A percentile compares a stretch with the other conserved stretches of the same genome.
phyloP scores from a whole-genome alignment of 2,113 vertebrate genomes.

The Mesitornis unicolor region DNA sequence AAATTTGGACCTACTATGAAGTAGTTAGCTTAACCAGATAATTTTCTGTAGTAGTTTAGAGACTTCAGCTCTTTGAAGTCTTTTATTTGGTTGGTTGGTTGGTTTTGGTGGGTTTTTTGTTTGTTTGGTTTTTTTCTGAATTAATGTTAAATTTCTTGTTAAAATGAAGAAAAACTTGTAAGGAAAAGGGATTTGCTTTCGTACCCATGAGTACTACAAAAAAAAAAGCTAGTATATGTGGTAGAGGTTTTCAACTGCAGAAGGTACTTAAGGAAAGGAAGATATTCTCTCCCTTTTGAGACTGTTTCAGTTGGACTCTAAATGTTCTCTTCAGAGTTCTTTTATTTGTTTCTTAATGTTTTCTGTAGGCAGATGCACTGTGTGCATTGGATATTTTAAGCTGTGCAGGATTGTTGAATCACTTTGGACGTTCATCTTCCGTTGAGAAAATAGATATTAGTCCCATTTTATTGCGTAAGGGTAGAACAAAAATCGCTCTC shows the following conservation, averaged over 20 bases:
- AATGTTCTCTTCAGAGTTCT: background rate
- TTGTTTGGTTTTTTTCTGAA: background rate
- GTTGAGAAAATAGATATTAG: conserved; percentile 94
- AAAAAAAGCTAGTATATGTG: background rate
- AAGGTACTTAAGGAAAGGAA: background rate
- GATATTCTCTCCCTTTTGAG: background rate
- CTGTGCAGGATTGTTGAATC: conserved; percentile 92
- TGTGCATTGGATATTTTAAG: conserved; percentile 93
- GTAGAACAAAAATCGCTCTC: conserved; percentile 87
- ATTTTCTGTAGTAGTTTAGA: background rate
- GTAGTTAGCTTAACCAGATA: background rate
- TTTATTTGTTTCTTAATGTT: background rate
- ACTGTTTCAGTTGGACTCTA: background rate
- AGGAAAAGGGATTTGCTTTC: background rate
- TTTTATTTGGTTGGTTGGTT: no score
- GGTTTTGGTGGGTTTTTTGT: background rate
- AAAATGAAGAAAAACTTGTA: background rate
- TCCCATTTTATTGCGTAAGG: conserved; percentile 91
- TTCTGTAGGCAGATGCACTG: conserved; percentile 85
- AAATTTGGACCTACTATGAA: background rate
- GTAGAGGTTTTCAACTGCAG: background rate
- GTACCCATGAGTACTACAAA: background rate
- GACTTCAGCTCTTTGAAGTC: no score
- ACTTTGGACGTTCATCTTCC: conserved; percentile 90
- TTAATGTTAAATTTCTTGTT: background rate